phyloP scores from a whole-genome alignment of 2,888 invertebrate species.

The Rhamphomyia laevipes region DNA sequence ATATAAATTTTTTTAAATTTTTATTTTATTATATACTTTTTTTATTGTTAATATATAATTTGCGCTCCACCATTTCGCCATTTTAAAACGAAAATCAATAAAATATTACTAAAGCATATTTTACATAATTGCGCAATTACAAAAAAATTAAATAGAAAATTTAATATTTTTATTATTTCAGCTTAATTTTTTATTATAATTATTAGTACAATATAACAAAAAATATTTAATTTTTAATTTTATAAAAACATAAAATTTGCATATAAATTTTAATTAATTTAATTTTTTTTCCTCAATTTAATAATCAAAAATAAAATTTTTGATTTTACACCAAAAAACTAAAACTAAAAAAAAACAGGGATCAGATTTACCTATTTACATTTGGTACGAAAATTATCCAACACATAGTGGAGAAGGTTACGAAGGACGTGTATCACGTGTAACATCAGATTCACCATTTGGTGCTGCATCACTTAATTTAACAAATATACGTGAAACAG shows the following conservation, averaged over 20 bases:
- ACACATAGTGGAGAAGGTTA: constrained; percentile 92
- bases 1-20: too few relatives aligned
- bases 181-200: background rate
- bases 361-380: constrained; percentile 92
- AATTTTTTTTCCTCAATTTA: background rate
- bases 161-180: too few relatives aligned
- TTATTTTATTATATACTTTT: too few relatives aligned
- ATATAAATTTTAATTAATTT: constrained; percentile 10
- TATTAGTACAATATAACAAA: background rate
- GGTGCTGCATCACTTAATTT: constrained; percentile 91
- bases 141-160: too few relatives aligned
- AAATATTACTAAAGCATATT: too few relatives aligned
- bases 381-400: constrained; percentile 96
- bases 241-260: too few relatives aligned
- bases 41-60: too few relatives aligned
- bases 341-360: constrained; percentile 48
- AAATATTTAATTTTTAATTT: background rate
- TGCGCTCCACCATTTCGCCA: too few relatives aligned
- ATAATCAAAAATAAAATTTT: background rate
- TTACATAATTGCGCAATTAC: too few relatives aligned
- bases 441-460: constrained; percentile 75
- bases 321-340: background rate
- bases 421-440: constrained; percentile 82
- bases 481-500: constrained; percentile 84
- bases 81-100: too few relatives aligned